Base-by-base conservation (phyloP, 2,113 vertebrate genomes). In the Polypterus bichir region DNA sequence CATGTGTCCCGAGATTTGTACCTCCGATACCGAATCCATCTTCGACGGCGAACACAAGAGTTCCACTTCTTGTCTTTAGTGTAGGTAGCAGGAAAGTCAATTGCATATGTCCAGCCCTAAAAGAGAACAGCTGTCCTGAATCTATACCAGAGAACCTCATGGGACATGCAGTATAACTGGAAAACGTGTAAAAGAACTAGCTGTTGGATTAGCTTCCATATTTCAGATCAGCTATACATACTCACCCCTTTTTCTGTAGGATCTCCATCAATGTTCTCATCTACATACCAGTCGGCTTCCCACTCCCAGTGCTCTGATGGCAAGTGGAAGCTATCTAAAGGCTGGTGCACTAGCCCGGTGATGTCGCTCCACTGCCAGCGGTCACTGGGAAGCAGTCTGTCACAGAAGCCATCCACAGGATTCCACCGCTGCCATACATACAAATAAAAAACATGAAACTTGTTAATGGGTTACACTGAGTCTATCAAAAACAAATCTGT, bases 341-440 rank as follows among this genome's bases (percentile, higher is more conserved):
- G 86, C 72, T 92, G 91, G 57, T 91, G 88, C 64, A 90, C 86
- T 53, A 97, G 83, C 55, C 96, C 96, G 1, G 89, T 91, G 77
- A 94, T 80, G 57, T 98, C 91, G 5, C 96, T 99, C 95, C 93
- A 99, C 47, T 88, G 88, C 95, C 96, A 98, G 76, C 96, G 95
- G 77, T 99, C 96, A 9, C 95, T 99, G 1, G 92, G 95, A 66
- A 99, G 77, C 61, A 98, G 77, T 52, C 86, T 90, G 54, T 94
- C 92, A 0, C 94, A 97, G 81, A 97, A 99, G 62, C 95, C 90
- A 4, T 91, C 89, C 59, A 97, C 85, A 0, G 95, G 96, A 79
- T 99, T 99, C 96, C 96, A 99, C 49, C 96, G 87, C 96, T 99
- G 71, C 46, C 66, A 68, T 54, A 70, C 64, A 52, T 44, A 52